Evolutionary conservation across 2,888 invertebrate species (phyloP), one percentile per base, ranked within the genome.

Genomic region (Stenchaetothrips biformis): DNA sequence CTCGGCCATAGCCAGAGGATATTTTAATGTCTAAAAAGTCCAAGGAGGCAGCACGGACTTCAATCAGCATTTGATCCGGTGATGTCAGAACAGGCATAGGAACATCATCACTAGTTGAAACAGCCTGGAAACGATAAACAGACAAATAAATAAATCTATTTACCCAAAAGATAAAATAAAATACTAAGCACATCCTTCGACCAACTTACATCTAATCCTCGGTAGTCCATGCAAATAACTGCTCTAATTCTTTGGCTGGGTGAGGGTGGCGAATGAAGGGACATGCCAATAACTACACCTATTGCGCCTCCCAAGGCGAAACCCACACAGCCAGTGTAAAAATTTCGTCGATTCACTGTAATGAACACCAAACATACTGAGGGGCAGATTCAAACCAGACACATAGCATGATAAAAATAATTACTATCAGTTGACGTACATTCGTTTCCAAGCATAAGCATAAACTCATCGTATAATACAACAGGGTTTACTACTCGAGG

Each of bases 41-140:
- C 37, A 92, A 86, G 7, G 91, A 90, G 16, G 89, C 89, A 78
- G 91, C 90, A 85, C 90, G 90, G 2, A 92, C 91, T 87, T 90
- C 89, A 74, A 92, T 87, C 81, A 92, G 85, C 79, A 92, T 86
- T 81, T 91, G 90, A 84, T 90, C 88, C 0, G 89, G 87, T 59
- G 85, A 87, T 83, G 88, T 87, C 78, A 90, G 87, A 77, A 85
- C 86, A 27, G 91, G 91, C 81, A 89, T 88, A 27, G 85, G 84
- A 18, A 86, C 82, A 82, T 86, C 86, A 83, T 91, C 90, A 81
- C 89, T 87, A 82, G 89, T 85, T 77, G 88, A 86, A 77, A 90
- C 88, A 78, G 89, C 88, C 91, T 91, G 83, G 78, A 85, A 85
- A 79, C 27, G 74, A 78, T 47, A 53, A n/a, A 11, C 48, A 59